Evolutionary conservation across 2,797 vertebrate species (phyloP).

Genomic region (Liasis olivaceus): DNA sequence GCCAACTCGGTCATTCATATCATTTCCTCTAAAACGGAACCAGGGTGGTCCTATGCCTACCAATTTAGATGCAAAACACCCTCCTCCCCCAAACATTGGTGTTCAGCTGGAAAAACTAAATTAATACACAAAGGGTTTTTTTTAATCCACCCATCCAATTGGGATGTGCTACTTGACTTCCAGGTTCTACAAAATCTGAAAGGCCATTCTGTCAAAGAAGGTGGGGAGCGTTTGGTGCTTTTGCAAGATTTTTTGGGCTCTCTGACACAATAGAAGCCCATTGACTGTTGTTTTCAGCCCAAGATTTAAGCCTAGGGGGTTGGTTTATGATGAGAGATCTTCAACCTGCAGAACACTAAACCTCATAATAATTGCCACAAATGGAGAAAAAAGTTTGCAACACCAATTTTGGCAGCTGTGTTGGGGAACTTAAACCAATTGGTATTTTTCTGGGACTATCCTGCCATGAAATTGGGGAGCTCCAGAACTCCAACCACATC

Average conservation of each 20-base stretch:
- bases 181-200: neutral
- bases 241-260: neutral
- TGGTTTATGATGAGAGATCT: constrained; percentile 44
- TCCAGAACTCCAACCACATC: neutral
- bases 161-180: neutral
- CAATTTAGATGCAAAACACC: neutral
- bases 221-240: constrained; percentile 12
- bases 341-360: neutral
- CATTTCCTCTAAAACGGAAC: neutral
- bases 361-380: neutral
- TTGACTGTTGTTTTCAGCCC: constrained; percentile 41
- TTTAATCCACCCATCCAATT: no score
- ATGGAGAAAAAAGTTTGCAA: neutral
- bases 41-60: neutral
- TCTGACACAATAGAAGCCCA: constrained; percentile 48
- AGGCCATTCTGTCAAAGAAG: neutral
- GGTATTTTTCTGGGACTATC: neutral
- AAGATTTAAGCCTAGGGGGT: constrained; percentile 33
- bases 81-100: no score
- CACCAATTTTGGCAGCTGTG: neutral
- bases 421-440: neutral
- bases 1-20: neutral
- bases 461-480: fast-evolving
- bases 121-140: no score
- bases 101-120: no score